Conservation (phyloP, 1,140 invertebrate species). For the Aphelenchoides besseyi region DNA sequence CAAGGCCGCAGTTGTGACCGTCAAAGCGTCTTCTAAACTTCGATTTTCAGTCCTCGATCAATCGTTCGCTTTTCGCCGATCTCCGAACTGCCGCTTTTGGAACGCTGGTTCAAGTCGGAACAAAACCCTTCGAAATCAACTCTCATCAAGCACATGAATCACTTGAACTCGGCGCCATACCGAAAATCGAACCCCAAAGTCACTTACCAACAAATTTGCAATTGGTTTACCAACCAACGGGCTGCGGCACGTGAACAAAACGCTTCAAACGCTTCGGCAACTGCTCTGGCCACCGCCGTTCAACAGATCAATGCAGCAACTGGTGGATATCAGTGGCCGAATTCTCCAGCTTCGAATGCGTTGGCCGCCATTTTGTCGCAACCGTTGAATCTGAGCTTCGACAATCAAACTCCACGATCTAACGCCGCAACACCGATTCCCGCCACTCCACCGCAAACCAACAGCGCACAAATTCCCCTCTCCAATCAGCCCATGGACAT, state of each 20-base stretch:
- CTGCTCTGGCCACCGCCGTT: conserved; percentile 3
- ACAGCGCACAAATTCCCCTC: conserved; percentile 30
- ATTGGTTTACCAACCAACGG: conserved; percentile 59
- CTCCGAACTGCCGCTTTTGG: conserved; percentile 57
- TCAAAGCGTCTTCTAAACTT: background rate
- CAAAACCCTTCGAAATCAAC: conserved; percentile 53
- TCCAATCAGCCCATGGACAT: conserved; percentile 42
- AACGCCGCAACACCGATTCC: background rate
- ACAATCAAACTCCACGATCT: conserved; percentile 13
- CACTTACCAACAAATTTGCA: conserved; percentile 58
- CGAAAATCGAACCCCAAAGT: conserved; percentile 54
- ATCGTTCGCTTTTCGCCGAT: conserved; percentile 54
- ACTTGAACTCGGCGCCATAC: conserved; percentile 46
- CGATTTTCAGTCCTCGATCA: conserved; percentile 44
- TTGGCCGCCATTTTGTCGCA: conserved; percentile 15
- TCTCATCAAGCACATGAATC: conserved; percentile 52
- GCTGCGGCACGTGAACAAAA: conserved; percentile 17
- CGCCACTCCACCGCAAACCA: conserved; percentile 11
- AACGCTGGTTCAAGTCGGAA: conserved; percentile 59
- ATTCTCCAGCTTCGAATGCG: background rate
- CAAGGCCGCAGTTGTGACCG: too few relatives aligned
- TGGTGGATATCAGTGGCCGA: conserved; percentile 14
- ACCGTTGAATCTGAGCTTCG: conserved; percentile 14
- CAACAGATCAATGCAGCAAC: background rate
- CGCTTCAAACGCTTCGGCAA: background rate